Percentiles rank a stretch among this genome's conserved stretches.
Evolutionary conservation across 2,888 invertebrate species (phyloP).

Genomic region (Stenodema calcarata): DNA sequence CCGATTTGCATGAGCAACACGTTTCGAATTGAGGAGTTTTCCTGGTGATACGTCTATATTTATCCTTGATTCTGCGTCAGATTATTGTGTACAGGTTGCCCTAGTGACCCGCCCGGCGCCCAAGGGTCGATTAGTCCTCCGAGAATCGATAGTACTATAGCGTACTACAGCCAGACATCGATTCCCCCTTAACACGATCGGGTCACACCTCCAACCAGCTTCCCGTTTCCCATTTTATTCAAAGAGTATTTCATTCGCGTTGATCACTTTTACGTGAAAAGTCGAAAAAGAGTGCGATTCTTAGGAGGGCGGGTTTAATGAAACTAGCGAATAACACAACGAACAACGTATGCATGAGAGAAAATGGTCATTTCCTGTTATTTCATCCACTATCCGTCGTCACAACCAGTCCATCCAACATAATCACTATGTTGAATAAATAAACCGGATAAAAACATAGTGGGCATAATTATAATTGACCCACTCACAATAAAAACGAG

Average conservation of each 20-base stretch:
- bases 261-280: neutral
- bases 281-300: no score
- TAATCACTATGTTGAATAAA: no score
- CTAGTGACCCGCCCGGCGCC: constrained; percentile 3
- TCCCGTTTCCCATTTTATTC: neutral
- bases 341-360: no score
- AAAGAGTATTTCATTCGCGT: neutral
- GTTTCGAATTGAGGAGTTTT: neutral
- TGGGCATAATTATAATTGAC: no score
- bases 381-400: no score
- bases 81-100: constrained; percentile 39
- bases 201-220: neutral
- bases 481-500: no score
- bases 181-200: neutral
- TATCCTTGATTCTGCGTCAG: constrained; percentile 22
- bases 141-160: neutral
- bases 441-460: no score
- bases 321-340: neutral
- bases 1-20: neutral
- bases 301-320: neutral
- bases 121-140: neutral
- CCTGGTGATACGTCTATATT: neutral
- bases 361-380: no score
- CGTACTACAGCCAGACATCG: neutral
- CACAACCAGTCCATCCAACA: no score